Evolutionary conservation across 2,888 invertebrate species (phyloP), one percentile per base, ranked within the genome.

Genomic region (Pelosia muscerda): DNA sequence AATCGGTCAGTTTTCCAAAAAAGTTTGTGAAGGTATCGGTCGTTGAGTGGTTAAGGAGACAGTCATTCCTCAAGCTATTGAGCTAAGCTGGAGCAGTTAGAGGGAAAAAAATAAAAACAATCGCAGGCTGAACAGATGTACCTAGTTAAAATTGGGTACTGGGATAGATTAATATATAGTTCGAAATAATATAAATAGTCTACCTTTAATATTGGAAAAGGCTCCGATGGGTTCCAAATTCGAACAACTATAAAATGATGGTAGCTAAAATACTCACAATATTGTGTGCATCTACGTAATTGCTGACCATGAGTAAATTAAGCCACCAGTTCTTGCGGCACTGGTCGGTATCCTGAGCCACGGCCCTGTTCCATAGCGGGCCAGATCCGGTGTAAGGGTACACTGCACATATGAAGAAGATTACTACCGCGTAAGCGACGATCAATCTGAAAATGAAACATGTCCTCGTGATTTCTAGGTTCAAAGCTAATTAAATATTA

Each of bases 251-350:
- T 19, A 19, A n/a, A 42, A 49, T n/a, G 5, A n/a, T 8, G 4
- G 31, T 6, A 15, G 22, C 1, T 31, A 49, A 10, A 10, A 54
- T 65, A 88, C 95, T 95, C 85, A 96, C 96, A 83, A 95, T 95
- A 80, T 96, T 92, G 62, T 95, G 92, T 2, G 90, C 90, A 75
- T 96, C 94, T 6, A 96, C 86, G 74, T 96, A 96, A 82, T 96
- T 96, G 83, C 89, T 95, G 42, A 96, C 82, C 92, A 96, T 96
- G 1, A 96, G 87, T 0, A 96, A 80, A 81, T 95, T 96, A 0
- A 95, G 85, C 96, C 96, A 96, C 96, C 96, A 96, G 82, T 96
- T 96, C 66, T 94, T 88, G 53, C 92, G 88, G 76, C 96, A 96
- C 26, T 92, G 91, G 0, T 84, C 88, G 0, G 93, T 92, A 71